These are phyloP conservation scores for Halcyon chelicuti DNA, from an alignment of 2,797 vertebrate genomes.

Conservation along the genomic window DNA sequence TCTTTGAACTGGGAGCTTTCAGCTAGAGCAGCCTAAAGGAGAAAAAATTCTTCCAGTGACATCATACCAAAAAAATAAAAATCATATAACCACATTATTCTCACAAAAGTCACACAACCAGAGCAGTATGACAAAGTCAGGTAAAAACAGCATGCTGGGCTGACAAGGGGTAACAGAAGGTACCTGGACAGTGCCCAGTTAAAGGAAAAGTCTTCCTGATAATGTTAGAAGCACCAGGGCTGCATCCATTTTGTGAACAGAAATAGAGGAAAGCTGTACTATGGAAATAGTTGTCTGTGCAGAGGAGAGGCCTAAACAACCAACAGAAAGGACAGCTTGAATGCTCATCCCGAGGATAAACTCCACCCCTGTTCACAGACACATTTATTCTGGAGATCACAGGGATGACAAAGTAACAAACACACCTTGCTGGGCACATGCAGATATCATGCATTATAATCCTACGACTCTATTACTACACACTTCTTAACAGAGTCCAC, in stretches of 20 bases:
- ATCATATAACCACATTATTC: background rate
- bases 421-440: background rate
- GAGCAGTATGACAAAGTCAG: background rate
- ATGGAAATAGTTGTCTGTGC: slow-evolving; percentile 53
- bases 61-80: background rate
- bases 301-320: slow-evolving; percentile 57
- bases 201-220: slow-evolving; percentile 51
- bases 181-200: slow-evolving; percentile 44
- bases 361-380: slow-evolving; percentile 4
- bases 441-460: background rate
- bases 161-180: slow-evolving; percentile 13
- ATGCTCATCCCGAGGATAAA: slow-evolving; percentile 19
- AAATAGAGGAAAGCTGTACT: slow-evolving; percentile 52
- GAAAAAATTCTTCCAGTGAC: slow-evolving; percentile 28
- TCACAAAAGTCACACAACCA: slow-evolving; percentile 31
- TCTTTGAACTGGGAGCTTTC: slow-evolving; percentile 87
- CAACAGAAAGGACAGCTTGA: slow-evolving; percentile 54
- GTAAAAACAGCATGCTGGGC: slow-evolving; percentile 34
- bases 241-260: slow-evolving; percentile 58
- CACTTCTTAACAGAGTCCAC: background rate
- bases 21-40: slow-evolving; percentile 79
- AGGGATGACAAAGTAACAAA: background rate
- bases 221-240: slow-evolving; percentile 23
- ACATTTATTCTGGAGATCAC: background rate
- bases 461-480: background rate